These are phyloP conservation scores for Hypselothyrea guttata DNA, from an alignment of 2,888 invertebrate species.

Conservation along the genomic window DNA sequence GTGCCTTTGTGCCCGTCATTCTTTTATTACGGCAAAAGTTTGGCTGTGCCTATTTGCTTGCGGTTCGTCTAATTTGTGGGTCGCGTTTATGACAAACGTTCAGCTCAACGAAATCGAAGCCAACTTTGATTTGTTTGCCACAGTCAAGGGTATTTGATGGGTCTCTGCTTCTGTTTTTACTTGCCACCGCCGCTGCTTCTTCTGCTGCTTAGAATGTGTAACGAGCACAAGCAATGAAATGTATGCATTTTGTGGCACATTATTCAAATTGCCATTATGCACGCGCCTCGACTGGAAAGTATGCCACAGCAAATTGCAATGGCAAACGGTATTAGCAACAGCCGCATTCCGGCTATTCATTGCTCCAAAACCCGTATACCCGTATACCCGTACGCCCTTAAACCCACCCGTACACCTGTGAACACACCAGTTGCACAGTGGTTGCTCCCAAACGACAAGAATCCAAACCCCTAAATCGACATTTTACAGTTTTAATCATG, in stretches of 20 bases:
- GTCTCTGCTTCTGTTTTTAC: too few species aligned
- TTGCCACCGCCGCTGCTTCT: too few species aligned
- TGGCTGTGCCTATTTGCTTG: constrained; percentile 20
- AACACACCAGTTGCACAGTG: too few species aligned
- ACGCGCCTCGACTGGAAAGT: constrained; percentile 55
- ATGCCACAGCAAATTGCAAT: constrained; percentile 54
- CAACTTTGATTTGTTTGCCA: constrained; percentile 23
- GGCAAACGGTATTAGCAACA: constrained; percentile 29
- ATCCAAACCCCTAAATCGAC: too few species aligned
- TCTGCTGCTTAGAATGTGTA: too few species aligned
- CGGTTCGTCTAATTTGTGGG: constrained; percentile 32
- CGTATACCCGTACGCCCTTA: too few species aligned
- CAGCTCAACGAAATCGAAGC: constrained; percentile 23
- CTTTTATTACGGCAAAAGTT: constrained; percentile 33
- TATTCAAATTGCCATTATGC: constrained; percentile 76
- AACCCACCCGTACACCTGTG: constrained; percentile 15
- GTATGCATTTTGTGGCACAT: constrained; percentile 75
- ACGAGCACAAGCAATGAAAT: constrained; percentile 58
- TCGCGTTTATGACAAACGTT: constrained; percentile 41
- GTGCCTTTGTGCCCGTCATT: constrained; percentile 40
- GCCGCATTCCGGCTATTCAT: constrained; percentile 20
- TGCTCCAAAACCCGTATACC: neutral
- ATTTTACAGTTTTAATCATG: too few species aligned
- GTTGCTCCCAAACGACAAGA: too few species aligned
- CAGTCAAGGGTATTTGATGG: too few species aligned